Evolutionary conservation across 2,888 invertebrate genomes (phyloP), one percentile per base, ranked within the genome.

Genomic region (Cordilura impudica): DNA sequence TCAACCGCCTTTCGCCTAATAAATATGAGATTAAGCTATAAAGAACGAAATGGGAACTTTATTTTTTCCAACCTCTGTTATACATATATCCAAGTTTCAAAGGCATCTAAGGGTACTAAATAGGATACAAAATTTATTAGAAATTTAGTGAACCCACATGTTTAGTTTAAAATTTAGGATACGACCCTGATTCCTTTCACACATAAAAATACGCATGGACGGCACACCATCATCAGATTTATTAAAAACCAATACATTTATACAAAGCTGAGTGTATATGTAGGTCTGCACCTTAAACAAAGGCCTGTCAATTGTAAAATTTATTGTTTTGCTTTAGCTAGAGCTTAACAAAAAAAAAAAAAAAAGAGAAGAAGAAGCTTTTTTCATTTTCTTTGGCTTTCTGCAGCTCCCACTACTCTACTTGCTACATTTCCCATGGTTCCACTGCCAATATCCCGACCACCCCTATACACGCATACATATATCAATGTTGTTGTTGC

Each of bases 231-330:
- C 31, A 3, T 31, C 31, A 31, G 12, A 10, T 31, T 10, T 4
- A 31, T 51, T 58, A 39, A 31, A n/a, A 51, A 66, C 43, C 49
- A 29, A 49, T 21, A 26, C 5, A 26, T 19, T 54, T 19, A 29
- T 18, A 10, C 63, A 26, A 7, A 26, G 2, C 1, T 19, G 39
- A n/a, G 8, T 19, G 39, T 2, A 47, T 14, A 58, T 58, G 60
- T 60, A 19, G 12, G 60, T 26, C 63, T 63, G 65, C 69, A 65
- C 23, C n/a, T 19, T 70, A 74, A 74, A 74, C 78, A 78, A 73
- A 53, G 60, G 69, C 60, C 60, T 78, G 73, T 74, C 73, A 78
- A 65, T 70, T 60, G 47, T 65, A 53, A 65, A 74, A 78, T 78
- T 78, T 78, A 78, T 70, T 60, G 58, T 49, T 47, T 73, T 35